Base-by-base conservation (phyloP, 1,140 invertebrate species). In the Scaptomyza graminum region DNA sequence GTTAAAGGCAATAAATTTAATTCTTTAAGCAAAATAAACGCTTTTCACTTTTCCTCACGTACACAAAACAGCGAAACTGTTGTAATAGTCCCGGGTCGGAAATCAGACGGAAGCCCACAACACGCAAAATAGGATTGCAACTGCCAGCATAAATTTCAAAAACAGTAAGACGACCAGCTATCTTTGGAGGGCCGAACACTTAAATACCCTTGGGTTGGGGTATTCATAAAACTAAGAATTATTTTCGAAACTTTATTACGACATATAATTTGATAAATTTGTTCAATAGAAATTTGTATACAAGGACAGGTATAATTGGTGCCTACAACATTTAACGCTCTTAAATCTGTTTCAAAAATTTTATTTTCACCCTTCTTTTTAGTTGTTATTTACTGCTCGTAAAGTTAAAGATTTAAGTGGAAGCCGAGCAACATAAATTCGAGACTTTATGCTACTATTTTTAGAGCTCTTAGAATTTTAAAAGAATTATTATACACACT, bases 91-190 rank as follows among this genome's bases (percentile, higher is more conserved):
- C 12, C 46, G 34, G 13, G 13, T 18, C 50, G 76, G 59, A 77
- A 80, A 74, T 74, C 69, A 67, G 71, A 56, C 60, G 65, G 50
- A 80, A 80, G 64, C 79, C 75, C 62, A 47, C 46, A 60, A 85
- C 81, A 85, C 46, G 77, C 63, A 85, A 85, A 85, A 74, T 47
- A 56, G 81, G 74, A 85, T 85, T 85, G 46, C 60, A 74, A 54
- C 62, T 76, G 74, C 66, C 77, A 85, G 52, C 81, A 70, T 77
- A 80, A 77, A 84, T 85, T 85, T 72, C 37, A 63, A 63, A 18
- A 73, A 56, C 49, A 78, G 56, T 44, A 80, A 44, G 13, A 59
- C 39, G 5, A 15, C 5, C 3, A 9, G 7, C 3, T 12, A 22
- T 41, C 12, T n/a, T 0, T 13, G 12, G 16, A 5, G 12, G n/a